Conservation (phyloP, 2,888 invertebrate species). For the Galeruca laticollis region DNA sequence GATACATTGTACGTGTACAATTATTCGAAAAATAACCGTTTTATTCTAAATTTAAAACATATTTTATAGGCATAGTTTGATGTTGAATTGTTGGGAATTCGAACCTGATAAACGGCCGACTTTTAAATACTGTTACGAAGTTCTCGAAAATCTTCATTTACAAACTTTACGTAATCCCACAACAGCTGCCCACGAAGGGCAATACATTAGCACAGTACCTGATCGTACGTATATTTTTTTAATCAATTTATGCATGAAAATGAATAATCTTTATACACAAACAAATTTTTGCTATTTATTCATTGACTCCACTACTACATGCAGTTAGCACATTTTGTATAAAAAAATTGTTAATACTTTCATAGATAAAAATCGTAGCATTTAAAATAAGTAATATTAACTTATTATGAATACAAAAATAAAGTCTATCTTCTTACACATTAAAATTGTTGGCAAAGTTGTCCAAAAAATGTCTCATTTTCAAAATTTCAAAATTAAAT, state of each 20-base stretch:
- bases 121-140: conserved; percentile 84
- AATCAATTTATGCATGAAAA: background rate
- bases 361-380: too few species aligned
- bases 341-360: too few species aligned
- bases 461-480: too few species aligned
- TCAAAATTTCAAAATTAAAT: too few species aligned
- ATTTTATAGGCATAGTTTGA: conserved; percentile 80
- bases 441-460: too few species aligned
- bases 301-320: too few species aligned
- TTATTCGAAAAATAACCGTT: too few species aligned
- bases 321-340: too few species aligned
- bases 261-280: background rate
- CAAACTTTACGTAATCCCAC: conserved; percentile 62
- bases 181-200: conserved; percentile 66
- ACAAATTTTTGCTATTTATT: too few species aligned
- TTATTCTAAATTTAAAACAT: conserved; percentile 18
- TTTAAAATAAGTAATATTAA: too few species aligned
- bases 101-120: conserved; percentile 86
- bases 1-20: conserved; percentile 75
- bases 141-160: conserved; percentile 67
- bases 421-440: too few species aligned
- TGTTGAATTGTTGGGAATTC: conserved; percentile 91
- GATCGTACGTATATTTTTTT: conserved; percentile 61
- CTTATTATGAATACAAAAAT: too few species aligned
- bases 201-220: conserved; percentile 67